Conservation (phyloP, 2,888 invertebrate genomes). For the Epinotia nisella region DNA sequence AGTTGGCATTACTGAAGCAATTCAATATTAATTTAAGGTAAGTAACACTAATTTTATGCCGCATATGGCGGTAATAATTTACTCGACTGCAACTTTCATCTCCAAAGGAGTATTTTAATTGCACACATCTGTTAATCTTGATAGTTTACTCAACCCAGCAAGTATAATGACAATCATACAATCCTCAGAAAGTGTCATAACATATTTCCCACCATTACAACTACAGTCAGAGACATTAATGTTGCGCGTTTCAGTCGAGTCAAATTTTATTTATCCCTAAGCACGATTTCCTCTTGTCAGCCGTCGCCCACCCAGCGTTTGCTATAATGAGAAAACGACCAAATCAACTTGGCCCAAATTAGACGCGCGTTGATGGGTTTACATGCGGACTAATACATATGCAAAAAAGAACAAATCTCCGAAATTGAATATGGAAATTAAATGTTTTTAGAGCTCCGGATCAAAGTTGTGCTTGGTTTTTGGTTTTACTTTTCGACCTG, state of each 20-base stretch:
- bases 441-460: conserved; percentile 23
- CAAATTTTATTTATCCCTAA: conserved; percentile 79
- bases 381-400: conserved; percentile 59
- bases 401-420: conserved; percentile 28
- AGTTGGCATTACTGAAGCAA: background rate
- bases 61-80: conserved; percentile 8
- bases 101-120: conserved; percentile 14
- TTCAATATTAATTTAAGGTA: background rate
- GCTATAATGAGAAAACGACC: conserved; percentile 78
- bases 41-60: background rate
- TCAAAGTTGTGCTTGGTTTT: background rate
- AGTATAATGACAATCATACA: conserved; percentile 28
- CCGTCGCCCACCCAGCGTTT: conserved; percentile 78
- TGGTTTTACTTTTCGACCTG: background rate
- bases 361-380: conserved; percentile 66
- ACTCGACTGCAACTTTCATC: conserved; percentile 28
- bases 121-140: conserved; percentile 26
- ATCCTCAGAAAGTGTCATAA: conserved; percentile 38
- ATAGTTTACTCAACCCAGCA: conserved; percentile 12
- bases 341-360: conserved; percentile 78
- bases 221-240: conserved; percentile 75
- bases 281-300: conserved; percentile 82
- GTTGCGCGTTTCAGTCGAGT: conserved; percentile 70
- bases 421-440: conserved; percentile 43
- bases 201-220: conserved; percentile 41